Conservation (phyloP, 2,888 invertebrate species). For the Onchidella celtica region DNA sequence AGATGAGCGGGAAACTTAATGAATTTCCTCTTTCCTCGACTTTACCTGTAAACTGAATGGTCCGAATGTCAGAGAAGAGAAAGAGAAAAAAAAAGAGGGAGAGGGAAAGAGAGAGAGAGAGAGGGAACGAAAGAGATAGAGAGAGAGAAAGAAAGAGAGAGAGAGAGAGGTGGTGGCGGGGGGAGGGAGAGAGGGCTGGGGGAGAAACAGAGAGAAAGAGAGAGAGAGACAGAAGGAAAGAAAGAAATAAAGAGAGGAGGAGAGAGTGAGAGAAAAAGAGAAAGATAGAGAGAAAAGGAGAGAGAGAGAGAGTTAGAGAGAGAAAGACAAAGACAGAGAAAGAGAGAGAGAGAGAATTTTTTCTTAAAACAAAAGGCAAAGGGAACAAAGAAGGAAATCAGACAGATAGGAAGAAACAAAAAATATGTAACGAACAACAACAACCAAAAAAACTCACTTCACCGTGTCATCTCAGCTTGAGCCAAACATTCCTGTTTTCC, state of each 20-base stretch:
- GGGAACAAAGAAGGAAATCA: too few relatives aligned
- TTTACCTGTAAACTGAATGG: too few relatives aligned
- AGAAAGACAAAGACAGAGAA: too few relatives aligned
- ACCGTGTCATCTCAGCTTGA: neutral
- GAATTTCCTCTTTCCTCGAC: too few relatives aligned
- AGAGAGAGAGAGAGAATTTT: too few relatives aligned
- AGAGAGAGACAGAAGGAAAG: neutral
- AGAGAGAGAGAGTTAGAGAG: too few relatives aligned
- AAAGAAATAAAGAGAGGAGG: neutral
- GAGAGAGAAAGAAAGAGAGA: neutral
- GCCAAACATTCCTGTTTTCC: too few relatives aligned
- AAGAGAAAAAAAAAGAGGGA: too few relatives aligned
- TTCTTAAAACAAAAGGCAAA: too few relatives aligned
- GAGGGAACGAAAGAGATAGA: neutral
- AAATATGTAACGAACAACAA: neutral
- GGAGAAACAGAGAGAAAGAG: neutral
- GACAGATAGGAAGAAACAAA: neutral
- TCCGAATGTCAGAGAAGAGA: too few relatives aligned
- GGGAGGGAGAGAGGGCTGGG: neutral
- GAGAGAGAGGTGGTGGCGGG: neutral
- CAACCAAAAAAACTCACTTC: neutral
- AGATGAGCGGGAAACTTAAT: too few relatives aligned
- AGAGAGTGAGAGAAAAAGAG: neutral
- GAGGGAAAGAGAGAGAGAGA: neutral
- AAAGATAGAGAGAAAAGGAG: too few relatives aligned